phyloP scores from a whole-genome alignment of 2,888 invertebrate genomes.

The Subacronicta megacephala region DNA sequence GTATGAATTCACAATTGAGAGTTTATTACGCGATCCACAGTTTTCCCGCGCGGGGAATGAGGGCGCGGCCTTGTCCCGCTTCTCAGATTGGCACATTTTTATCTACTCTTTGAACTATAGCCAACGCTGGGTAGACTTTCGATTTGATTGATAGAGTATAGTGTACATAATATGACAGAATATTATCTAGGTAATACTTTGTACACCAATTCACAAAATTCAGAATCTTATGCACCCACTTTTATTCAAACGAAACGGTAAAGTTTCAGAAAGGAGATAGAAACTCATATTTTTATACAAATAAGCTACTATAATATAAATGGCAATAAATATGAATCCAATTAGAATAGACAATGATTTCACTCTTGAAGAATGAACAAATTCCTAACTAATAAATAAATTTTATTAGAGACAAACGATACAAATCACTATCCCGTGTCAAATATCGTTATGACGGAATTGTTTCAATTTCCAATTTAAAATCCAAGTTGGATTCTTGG shows the following conservation, averaged over 20 bases:
- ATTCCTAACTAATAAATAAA: no score
- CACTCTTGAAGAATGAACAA: conserved; percentile 2
- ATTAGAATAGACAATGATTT: neutral
- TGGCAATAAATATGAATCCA: neutral
- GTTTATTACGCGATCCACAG: conserved; percentile 73
- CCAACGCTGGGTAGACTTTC: conserved; percentile 64
- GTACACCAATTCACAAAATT: neutral
- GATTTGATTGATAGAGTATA: conserved; percentile 68
- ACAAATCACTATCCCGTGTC: conserved; percentile 5
- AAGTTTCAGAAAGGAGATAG: neutral
- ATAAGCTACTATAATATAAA: neutral
- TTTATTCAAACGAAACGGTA: neutral
- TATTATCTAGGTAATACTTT: neutral
- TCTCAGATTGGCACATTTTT: conserved; percentile 87
- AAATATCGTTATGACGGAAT: conserved; percentile 22
- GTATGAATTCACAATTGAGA: conserved; percentile 64
- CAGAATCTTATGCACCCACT: neutral
- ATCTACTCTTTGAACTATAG: conserved; percentile 78
- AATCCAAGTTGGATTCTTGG: conserved; percentile 25
- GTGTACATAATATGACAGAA: conserved; percentile 15
- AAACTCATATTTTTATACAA: neutral
- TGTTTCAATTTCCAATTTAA: conserved; percentile 30
- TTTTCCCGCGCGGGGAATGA: conserved; percentile 77
- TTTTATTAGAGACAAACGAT: conserved; percentile 25
- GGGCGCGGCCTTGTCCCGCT: conserved; percentile 85